Percentiles rank a stretch among this genome's conserved stretches.
phyloP scores from a whole-genome alignment of 2,888 invertebrate genomes.

The Meteorus cinctellus region DNA sequence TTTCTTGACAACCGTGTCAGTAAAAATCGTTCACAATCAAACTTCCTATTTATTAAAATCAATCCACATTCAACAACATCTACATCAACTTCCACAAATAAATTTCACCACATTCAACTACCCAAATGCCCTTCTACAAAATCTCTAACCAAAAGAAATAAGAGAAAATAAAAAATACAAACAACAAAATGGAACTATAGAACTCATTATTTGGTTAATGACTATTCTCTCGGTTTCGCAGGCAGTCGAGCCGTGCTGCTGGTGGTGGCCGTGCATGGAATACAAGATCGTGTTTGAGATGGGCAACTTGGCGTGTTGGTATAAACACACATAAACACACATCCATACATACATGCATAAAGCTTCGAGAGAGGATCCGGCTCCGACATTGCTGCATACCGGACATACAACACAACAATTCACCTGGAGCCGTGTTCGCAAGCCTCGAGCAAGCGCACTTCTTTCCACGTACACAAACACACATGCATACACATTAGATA shows the following conservation, averaged over 20 bases:
- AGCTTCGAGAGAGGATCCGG: slow-evolving; percentile 41
- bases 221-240: slow-evolving; percentile 71
- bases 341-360: background rate
- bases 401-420: slow-evolving; percentile 55
- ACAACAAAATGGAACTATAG: slow-evolving; percentile 39
- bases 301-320: slow-evolving; percentile 62
- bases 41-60: no score
- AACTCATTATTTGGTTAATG: slow-evolving; percentile 73
- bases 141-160: slow-evolving; percentile 37
- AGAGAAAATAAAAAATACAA: slow-evolving; percentile 32
- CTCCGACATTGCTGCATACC: slow-evolving; percentile 53
- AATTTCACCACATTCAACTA: background rate
- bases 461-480: background rate
- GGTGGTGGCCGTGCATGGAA: slow-evolving; percentile 57
- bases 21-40: no score
- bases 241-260: slow-evolving; percentile 62
- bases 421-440: slow-evolving; percentile 35
- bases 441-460: slow-evolving; percentile 13
- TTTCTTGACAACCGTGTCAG: no score
- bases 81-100: no score
- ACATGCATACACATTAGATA: slow-evolving; percentile 1
- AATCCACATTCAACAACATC: no score
- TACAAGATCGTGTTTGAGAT: slow-evolving; percentile 73
- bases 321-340: slow-evolving; percentile 41
- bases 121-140: background rate